A percentile compares a stretch with the other conserved stretches of the same genome.
Conservation (phyloP, 2,113 vertebrate genomes). For the Catagonus wagneri region DNA sequence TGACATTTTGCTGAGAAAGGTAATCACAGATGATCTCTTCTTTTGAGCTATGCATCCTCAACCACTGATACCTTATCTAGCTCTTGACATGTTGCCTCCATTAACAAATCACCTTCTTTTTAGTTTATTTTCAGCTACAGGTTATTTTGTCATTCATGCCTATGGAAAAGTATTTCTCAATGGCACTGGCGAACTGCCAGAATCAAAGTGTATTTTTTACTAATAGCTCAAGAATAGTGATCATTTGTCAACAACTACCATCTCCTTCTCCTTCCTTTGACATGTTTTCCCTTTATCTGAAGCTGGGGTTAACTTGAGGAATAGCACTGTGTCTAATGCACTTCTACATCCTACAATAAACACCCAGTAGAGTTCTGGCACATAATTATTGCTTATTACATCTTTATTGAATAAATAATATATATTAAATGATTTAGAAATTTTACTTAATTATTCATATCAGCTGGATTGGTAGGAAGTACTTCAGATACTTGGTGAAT, state of each 20-base stretch:
- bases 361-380: neutral
- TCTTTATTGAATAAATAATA: neutral
- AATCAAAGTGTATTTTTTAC: neutral
- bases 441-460: conserved; percentile 12
- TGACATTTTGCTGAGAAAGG: neutral
- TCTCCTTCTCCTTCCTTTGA: neutral
- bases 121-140: neutral
- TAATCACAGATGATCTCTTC: neutral
- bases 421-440: neutral
- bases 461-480: neutral
- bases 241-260: neutral
- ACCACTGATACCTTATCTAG: neutral
- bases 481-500: neutral
- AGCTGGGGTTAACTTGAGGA: neutral
- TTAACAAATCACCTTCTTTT: neutral
- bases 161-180: neutral
- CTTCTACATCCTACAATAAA: neutral
- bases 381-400: neutral
- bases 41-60: neutral
- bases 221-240: neutral
- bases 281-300: neutral
- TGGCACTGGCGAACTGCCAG: neutral
- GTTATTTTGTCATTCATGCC: neutral
- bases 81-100: neutral
- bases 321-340: neutral